A percentile compares a stretch with the other conserved stretches of the same genome.
phyloP scores from a whole-genome alignment of 2,113 vertebrate genomes.

The Tenrec ecaudatus region DNA sequence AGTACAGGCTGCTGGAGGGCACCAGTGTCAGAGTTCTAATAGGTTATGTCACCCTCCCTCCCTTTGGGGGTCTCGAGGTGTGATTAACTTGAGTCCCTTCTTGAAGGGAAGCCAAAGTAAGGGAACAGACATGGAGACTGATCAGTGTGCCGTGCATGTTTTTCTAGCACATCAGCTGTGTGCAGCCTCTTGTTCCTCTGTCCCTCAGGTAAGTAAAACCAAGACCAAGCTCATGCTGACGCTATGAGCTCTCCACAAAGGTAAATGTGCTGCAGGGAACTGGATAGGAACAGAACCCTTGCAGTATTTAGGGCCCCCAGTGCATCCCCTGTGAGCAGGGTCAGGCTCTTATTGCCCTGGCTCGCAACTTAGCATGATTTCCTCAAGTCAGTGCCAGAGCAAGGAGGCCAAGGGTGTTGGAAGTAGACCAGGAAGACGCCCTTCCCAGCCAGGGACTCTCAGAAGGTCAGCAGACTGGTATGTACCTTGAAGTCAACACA shows the following conservation, averaged over 20 bases:
- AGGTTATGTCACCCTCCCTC: slow-evolving; percentile 42
- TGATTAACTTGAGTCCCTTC: slow-evolving; percentile 62
- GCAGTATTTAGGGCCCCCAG: slow-evolving; percentile 87
- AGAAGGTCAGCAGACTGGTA: neutral
- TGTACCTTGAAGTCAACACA: neutral
- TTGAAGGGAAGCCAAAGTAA: slow-evolving; percentile 42
- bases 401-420: neutral
- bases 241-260: slow-evolving; percentile 88
- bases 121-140: neutral
- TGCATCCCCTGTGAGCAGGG: slow-evolving; percentile 72
- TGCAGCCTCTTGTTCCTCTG: slow-evolving; percentile 78
- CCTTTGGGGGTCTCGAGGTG: slow-evolving; percentile 10
- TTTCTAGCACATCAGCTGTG: slow-evolving; percentile 36
- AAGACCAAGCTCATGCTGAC: slow-evolving; percentile 85
- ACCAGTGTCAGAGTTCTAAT: neutral
- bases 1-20: neutral
- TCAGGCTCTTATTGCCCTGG: neutral
- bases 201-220: slow-evolving; percentile 89
- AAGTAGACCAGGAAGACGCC: neutral
- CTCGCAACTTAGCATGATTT: neutral
- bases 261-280: slow-evolving; percentile 89
- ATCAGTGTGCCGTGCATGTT: neutral
- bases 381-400: slow-evolving; percentile 6
- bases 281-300: slow-evolving; percentile 85
- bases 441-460: neutral